Percentiles rank a stretch among this genome's conserved stretches.
Evolutionary conservation across 2,888 invertebrate species (phyloP).

Genomic region (Apamea anceps): DNA sequence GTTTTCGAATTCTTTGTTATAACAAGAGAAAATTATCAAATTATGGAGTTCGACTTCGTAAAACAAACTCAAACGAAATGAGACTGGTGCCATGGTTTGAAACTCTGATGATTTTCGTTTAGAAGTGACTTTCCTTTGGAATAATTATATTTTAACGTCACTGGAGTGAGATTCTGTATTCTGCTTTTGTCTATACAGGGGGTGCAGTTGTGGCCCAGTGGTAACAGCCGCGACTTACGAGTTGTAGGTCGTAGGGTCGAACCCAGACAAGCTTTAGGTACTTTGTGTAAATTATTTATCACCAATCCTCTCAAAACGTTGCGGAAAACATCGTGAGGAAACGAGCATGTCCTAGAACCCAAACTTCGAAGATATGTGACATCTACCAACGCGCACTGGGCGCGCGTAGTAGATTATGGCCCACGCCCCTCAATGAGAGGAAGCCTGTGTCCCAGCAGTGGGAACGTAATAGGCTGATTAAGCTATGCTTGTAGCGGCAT

Average conservation of each 20-base stretch:
- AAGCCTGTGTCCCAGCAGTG: neutral
- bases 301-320: neutral
- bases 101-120: neutral
- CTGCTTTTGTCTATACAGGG: neutral
- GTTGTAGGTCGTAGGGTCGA: neutral
- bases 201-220: no score
- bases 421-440: neutral
- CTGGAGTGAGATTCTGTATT: neutral
- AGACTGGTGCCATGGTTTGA: neutral
- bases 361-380: neutral
- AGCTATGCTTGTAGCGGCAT: neutral
- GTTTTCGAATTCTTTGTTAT: neutral
- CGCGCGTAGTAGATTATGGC: no score
- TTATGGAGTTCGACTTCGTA: no score
- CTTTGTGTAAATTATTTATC: neutral
- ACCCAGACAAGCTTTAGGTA: neutral
- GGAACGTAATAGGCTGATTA: neutral
- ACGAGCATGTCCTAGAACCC: neutral
- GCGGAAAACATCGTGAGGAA: neutral
- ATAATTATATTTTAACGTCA: neutral
- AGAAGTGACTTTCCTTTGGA: neutral
- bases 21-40: neutral
- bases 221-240: neutral
- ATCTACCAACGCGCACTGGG: neutral
- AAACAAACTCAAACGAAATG: neutral